Evolutionary conservation across 1,140 invertebrate species (phyloP).

Genomic region (silkworm (Bombyx mori)): ASM3026992v2 NC_085130.1:11533001-11533500

Average conservation of each 20-base stretch:
- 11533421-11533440: neutral
- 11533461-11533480: slow-evolving; percentile 10
- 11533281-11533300: slow-evolving; percentile 12
- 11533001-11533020: neutral
- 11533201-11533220: neutral
- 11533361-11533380: slow-evolving; percentile 19
- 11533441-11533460: slow-evolving; percentile 3
- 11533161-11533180: neutral
- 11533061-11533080: neutral
- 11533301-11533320: slow-evolving; percentile 24
- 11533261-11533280: slow-evolving; percentile 1
- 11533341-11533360: slow-evolving; percentile 6
- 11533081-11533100: neutral
- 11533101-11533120: neutral
- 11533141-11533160: slow-evolving; percentile 1
- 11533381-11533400: slow-evolving; percentile 7
- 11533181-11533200: neutral
- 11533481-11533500: slow-evolving; percentile 7
- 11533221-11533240: slow-evolving; percentile 4
- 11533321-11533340: slow-evolving; percentile 7
- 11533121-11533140: slow-evolving; percentile 2
- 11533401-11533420: slow-evolving; percentile 9
- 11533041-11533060: slow-evolving; percentile 1
- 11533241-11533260: slow-evolving; percentile 5
- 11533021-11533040: slow-evolving; percentile 1